Evolutionary conservation across 2,113 vertebrate species (phyloP).

Genomic region (Sander lucioperca): DNA sequence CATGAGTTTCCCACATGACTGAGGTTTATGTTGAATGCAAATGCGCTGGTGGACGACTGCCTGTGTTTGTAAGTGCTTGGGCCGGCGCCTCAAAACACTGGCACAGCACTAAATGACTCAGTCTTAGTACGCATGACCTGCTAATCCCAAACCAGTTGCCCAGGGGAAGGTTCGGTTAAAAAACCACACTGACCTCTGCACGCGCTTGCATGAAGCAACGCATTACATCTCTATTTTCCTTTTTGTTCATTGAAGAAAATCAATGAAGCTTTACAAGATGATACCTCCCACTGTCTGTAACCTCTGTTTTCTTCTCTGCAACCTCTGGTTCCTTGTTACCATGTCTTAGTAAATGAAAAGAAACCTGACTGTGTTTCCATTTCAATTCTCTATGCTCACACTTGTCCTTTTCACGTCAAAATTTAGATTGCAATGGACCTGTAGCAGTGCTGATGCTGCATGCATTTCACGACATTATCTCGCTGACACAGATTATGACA

Average conservation of each 20-base stretch:
- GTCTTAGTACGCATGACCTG: slow-evolving; percentile 21
- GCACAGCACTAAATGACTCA: slow-evolving; percentile 31
- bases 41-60: slow-evolving; percentile 41
- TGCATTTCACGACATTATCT: slow-evolving; percentile 20
- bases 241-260: slow-evolving; percentile 58
- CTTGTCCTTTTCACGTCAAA: not conserved
- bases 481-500: not conserved
- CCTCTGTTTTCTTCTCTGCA: slow-evolving; percentile 28
- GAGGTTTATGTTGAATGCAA: slow-evolving; percentile 56
- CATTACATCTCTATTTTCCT: slow-evolving; percentile 34
- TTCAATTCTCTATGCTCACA: not conserved
- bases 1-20: slow-evolving; percentile 51
- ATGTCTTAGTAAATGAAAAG: slow-evolving; percentile 36
- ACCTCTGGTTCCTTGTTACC: slow-evolving; percentile 25
- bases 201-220: slow-evolving; percentile 70
- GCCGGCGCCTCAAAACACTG: slow-evolving; percentile 6
- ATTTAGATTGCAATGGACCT: not conserved
- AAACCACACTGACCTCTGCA: slow-evolving; percentile 51
- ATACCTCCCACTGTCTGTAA: slow-evolving; percentile 58
- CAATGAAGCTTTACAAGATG: slow-evolving; percentile 43
- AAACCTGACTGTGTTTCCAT: slow-evolving; percentile 29
- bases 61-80: slow-evolving; percentile 43
- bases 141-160: slow-evolving; percentile 10
- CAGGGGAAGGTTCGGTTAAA: slow-evolving; percentile 10
- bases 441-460: slow-evolving; percentile 34